Base-by-base conservation (phyloP, 2,797 vertebrate genomes). In the Fistularia commersonii region DNA sequence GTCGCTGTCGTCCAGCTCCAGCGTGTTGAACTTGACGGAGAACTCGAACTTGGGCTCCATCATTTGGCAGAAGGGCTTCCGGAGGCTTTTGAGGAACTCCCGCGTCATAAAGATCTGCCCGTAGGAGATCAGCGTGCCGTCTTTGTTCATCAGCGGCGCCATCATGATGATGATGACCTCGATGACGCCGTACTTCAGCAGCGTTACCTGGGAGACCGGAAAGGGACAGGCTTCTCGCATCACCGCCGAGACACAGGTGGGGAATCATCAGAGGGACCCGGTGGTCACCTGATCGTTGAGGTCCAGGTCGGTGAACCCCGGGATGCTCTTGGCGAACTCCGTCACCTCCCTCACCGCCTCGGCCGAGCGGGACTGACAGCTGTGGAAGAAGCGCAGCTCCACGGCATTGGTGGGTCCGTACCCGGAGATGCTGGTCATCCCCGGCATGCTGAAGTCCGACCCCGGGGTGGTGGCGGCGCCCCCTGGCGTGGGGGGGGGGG, bases 11-110 rank as follows among this genome's bases (percentile, higher is more conserved):
- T 99, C 95, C 80, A 99, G 84, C 88, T 98, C 96, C 89, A 99
- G 89, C 73, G 77, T 93, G 88, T 99, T 99, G 90, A 99, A 99
- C 86, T 96, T 96, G 76, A 99, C 92, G 23, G 96, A 95, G 78
- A 99, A 99, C 80, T 99, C 96, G 64, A 99, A 99, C 84, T 99
- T 99, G 62, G 97, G 97, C 64, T 99, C 97, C 95, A 99, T 90
- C 93, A 99, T 95, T 81, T 97, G 93, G 81, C 92, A 81, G 70
- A 97, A 98, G 54, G 97, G 97, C 86, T 95, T 97, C 46, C 96
- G 91, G 62, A 99, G 90, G 74, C 96, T 98, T 87, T 98, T 98
- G 69, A 99, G 91, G 79, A 99, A 99, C 80, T 99, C 97, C 36
- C 97, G 87, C 0, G 97, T 99, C 95, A 99, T 98, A 90, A 99